A percentile compares a stretch with the other conserved stretches of the same genome.
Conservation (phyloP, 2,888 invertebrate species). For the Idaea dimidiata region DNA sequence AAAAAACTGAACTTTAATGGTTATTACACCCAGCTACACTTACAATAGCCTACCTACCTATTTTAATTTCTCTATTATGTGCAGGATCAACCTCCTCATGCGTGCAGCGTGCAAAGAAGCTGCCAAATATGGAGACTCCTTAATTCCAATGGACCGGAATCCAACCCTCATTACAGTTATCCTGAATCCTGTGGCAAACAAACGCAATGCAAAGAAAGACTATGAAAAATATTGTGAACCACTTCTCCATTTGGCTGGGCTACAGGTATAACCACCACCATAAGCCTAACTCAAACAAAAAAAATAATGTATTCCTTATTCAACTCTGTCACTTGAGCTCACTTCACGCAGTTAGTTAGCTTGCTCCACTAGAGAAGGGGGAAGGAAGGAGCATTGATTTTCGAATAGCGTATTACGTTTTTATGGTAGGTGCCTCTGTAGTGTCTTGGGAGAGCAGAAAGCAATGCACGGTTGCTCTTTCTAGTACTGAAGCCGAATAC, state of each 20-base stretch:
- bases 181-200: conserved; percentile 94
- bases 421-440: too few species aligned
- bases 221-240: conserved; percentile 97
- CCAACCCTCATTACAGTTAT: conserved; percentile 92
- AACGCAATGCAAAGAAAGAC: conserved; percentile 83
- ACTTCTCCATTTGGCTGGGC: conserved; percentile 93
- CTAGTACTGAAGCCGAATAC: too few species aligned
- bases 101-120: conserved; percentile 89
- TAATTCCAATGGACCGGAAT: conserved; percentile 79
- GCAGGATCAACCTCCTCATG: conserved; percentile 89
- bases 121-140: conserved; percentile 84
- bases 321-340: too few species aligned
- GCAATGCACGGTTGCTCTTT: too few species aligned
- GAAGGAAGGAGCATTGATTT: too few species aligned
- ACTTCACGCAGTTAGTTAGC: too few species aligned
- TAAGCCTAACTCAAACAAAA: too few species aligned
- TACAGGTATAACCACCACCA: conserved; percentile 59
- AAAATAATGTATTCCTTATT: too few species aligned
- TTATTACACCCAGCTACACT: background rate
- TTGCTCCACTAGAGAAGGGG: too few species aligned
- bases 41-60: conserved; percentile 1
- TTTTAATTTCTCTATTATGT: conserved; percentile 4
- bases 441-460: too few species aligned
- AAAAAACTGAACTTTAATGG: background rate
- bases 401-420: too few species aligned